Conservation (phyloP, 1,140 invertebrate species). For the Drosophila obscura region DNA sequence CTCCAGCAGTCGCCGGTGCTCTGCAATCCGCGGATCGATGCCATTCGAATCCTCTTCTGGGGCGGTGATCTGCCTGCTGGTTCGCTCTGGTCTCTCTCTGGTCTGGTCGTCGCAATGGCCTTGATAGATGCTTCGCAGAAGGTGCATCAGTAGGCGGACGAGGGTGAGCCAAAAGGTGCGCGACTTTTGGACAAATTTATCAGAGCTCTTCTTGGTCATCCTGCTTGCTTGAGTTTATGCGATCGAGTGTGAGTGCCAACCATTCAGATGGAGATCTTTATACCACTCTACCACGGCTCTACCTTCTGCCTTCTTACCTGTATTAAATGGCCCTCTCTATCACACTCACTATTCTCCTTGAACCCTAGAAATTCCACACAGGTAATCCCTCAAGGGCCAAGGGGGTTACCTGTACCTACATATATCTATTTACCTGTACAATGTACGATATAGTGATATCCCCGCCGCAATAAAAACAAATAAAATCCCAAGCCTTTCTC, state of each 20-base stretch:
- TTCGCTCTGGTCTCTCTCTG: no score
- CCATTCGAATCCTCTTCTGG: slow-evolving; percentile 3
- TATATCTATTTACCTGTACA: no score
- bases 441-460: no score
- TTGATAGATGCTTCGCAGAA: slow-evolving; percentile 9
- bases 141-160: slow-evolving; percentile 22
- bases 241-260: neutral
- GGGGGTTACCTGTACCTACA: neutral
- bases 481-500: neutral
- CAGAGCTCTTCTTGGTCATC: slow-evolving; percentile 1
- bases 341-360: neutral
- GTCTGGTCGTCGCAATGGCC: neutral
- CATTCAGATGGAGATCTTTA: neutral
- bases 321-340: neutral
- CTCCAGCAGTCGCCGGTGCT: neutral
- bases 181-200: slow-evolving; percentile 10
- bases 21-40: neutral
- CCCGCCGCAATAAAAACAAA: no score
- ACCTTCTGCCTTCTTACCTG: neutral
- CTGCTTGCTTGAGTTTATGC: neutral
- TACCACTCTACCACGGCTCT: neutral
- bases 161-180: slow-evolving; percentile 22
- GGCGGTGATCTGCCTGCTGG: no score
- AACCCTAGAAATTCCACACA: neutral
- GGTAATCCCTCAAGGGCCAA: neutral